phyloP scores from a whole-genome alignment of 2,797 vertebrate genomes.

The Scyliorhinus canicula region DNA sequence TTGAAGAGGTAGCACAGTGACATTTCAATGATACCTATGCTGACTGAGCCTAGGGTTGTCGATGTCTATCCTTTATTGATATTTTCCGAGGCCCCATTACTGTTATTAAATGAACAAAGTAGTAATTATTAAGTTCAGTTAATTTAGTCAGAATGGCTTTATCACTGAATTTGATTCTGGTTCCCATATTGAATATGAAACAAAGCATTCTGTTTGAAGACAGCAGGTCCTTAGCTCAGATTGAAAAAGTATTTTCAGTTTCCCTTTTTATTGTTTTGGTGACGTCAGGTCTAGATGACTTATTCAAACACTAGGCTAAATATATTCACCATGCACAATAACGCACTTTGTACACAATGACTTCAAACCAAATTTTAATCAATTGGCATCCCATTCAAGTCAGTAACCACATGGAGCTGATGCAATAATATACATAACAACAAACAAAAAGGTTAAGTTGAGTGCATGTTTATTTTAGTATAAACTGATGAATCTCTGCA shows the following conservation, averaged over 20 bases:
- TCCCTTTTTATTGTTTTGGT: not conserved
- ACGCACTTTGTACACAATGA: not conserved
- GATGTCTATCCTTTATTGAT: not conserved
- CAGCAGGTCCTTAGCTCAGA: not conserved
- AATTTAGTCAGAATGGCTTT: not conserved
- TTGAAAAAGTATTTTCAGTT: not conserved
- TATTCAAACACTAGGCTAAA: not conserved
- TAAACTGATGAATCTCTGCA: not conserved
- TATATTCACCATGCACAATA: not conserved
- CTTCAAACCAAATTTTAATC: not conserved
- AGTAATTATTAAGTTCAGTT: not conserved
- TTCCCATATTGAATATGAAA: not conserved
- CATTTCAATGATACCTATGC: not conserved
- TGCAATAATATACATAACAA: not conserved
- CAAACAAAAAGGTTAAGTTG: not conserved
- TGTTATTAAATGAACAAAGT: not conserved
- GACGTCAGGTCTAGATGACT: not conserved
- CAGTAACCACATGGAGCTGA: not conserved
- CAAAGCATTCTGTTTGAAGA: not conserved
- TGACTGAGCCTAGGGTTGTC: not conserved
- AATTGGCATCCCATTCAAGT: not conserved
- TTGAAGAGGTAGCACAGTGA: not conserved
- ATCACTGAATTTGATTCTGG: not conserved
- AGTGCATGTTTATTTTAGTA: not conserved
- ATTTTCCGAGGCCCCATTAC: not conserved